These are phyloP conservation scores for Acanthisitta chloris DNA, from an alignment of 2,113 vertebrate species.

Conservation along the genomic window DNA sequence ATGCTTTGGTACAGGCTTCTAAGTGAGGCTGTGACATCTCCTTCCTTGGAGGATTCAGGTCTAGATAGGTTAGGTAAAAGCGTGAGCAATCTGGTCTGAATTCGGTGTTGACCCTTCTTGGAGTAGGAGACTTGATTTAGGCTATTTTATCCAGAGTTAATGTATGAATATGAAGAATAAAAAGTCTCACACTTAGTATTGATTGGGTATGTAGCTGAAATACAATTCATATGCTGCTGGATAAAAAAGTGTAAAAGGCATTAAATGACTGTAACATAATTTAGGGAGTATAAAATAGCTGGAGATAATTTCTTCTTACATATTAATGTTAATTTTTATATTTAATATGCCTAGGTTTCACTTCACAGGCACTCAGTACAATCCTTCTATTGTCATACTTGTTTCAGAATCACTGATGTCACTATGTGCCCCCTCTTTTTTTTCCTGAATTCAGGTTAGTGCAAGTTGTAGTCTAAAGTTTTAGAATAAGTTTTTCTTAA, in stretches of 20 bases:
- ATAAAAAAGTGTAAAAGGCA: neutral
- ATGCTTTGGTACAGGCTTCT: neutral
- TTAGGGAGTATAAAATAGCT: neutral
- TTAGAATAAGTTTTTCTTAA: neutral
- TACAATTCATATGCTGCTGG: neutral
- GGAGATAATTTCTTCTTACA: neutral
- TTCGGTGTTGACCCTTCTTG: neutral
- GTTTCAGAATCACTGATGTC: neutral
- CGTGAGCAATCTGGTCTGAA: neutral
- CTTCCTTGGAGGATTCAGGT: neutral
- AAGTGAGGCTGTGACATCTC: neutral
- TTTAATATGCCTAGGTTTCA: neutral
- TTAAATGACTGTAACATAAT: neutral
- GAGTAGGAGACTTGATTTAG: neutral
- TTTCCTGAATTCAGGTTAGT: neutral
- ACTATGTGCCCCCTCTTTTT: neutral
- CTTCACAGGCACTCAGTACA: rapidly evolving
- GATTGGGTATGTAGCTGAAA: neutral
- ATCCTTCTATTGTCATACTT: neutral
- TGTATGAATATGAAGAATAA: neutral
- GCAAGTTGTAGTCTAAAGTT: neutral
- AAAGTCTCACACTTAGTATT: neutral
- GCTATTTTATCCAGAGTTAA: neutral
- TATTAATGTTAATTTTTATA: neutral
- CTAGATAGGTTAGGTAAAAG: neutral